Evolutionary conservation across 2,797 vertebrate species (phyloP), one percentile per base, ranked within the genome.

Genomic region (Macroramphosus scolopax): DNA sequence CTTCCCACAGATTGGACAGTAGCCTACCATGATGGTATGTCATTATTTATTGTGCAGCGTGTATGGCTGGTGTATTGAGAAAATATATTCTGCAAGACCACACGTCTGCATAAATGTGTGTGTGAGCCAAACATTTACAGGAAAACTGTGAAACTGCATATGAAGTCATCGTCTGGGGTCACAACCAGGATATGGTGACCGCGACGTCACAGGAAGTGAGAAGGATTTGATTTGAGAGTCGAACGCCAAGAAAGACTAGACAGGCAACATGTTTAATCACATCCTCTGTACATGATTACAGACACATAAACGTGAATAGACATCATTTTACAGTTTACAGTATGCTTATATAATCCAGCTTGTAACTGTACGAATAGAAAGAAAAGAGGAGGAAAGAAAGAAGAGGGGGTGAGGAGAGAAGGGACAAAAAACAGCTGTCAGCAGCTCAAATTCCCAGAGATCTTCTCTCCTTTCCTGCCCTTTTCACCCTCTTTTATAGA

Each of bases 1-100:
- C 74, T 92, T 92, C 60, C 88, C 90, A 75, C 91, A 92, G 72
- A 92, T 88, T 47, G 91, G 91, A 83, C 91, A 93, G 82, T 91
- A 92, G 59, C 85, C 84, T 72, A 92, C 90, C 90, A 92, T 92
- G 70, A 68, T 78, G 47, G 20, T 37, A 54, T 67, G 29, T 12
- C 62, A 52, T 60, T 74, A 77, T 77, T 80, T 58, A 68, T 61
- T 33, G 22, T 25, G 22, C 53, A 60, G 41, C n/a, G n/a, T n/a
- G n/a, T n/a, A n/a, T n/a, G n/a, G n/a, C n/a, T n/a, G n/a, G n/a
- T 1, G 16, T 18, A 5, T 46, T 46, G 50, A 57, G 47, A 38
- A 49, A 53, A 45, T 31, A 22, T 28, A 29, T 46, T 35, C 26
- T 51, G 4, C 8, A 10, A 51, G 29, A 38, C 24, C 31, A 39